Percentiles rank a stretch among this genome's conserved stretches.
Evolutionary conservation across 2,797 vertebrate species (phyloP).

Genomic region (Enoplosus armatus): DNA sequence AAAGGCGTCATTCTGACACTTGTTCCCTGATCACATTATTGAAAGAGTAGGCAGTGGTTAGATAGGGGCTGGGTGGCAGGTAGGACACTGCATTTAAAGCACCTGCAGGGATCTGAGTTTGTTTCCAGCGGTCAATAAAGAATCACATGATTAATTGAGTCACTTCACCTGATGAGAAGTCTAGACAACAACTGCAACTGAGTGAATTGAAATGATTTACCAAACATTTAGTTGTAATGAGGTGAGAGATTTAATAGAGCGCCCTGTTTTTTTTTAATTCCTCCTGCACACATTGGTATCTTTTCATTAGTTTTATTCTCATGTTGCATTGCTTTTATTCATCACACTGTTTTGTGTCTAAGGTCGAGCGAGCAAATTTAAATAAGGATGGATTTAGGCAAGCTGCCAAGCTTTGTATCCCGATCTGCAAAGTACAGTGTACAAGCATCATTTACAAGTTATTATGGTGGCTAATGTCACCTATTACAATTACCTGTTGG

Average conservation of each 20-base stretch:
- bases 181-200: constrained; percentile 3
- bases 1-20: not conserved
- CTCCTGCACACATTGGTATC: not conserved
- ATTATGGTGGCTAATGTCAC: not conserved
- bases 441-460: not conserved
- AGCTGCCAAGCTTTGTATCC: not conserved
- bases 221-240: constrained; percentile 12
- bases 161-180: constrained; percentile 1
- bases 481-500: no score
- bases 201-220: constrained; percentile 15
- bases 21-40: not conserved
- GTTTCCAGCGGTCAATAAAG: not conserved
- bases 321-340: not conserved
- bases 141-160: constrained; percentile 7
- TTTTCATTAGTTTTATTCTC: constrained; percentile 7
- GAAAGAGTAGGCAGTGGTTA: no score
- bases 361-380: not conserved
- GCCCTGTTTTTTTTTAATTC: constrained; percentile 1
- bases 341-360: not conserved
- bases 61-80: no score
- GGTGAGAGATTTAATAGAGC: not conserved
- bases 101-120: not conserved
- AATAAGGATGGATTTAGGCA: not conserved
- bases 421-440: not conserved
- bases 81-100: no score